Evolutionary conservation across 2,888 invertebrate genomes (phyloP).

Genomic region (Euclidia mi): DNA sequence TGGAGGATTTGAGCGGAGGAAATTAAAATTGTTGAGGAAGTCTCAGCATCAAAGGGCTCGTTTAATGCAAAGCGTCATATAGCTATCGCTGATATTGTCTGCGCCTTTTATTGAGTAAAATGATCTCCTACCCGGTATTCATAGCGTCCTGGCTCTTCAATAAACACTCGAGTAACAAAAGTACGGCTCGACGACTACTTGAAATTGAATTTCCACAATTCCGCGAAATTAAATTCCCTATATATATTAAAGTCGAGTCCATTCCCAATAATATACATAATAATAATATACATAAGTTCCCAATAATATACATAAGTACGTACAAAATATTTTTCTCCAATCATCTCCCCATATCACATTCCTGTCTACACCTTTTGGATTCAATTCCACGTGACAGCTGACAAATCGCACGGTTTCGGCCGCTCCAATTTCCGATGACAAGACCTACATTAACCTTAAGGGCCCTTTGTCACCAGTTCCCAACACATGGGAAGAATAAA

Average conservation of each 20-base stretch:
- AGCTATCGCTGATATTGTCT: conserved; percentile 66
- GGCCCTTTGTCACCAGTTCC: conserved; percentile 82
- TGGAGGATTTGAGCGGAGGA: conserved; percentile 73
- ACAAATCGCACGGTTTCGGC: conserved; percentile 81
- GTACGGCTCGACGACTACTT: not conserved
- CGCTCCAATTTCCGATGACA: conserved; percentile 86
- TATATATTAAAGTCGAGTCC: not conserved
- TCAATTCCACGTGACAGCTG: conserved; percentile 80
- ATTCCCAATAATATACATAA: conserved; percentile 7
- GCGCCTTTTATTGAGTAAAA: conserved; percentile 41
- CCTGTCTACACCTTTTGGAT: conserved; percentile 75
- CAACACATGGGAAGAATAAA: conserved; percentile 82
- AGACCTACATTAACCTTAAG: conserved; percentile 87
- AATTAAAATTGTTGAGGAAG: conserved; percentile 84
- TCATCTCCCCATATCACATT: conserved; percentile 49
- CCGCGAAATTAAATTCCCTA: not conserved
- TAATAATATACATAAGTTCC: no score
- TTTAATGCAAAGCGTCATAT: conserved; percentile 73
- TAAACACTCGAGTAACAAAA: conserved; percentile 3
- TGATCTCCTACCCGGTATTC: conserved; percentile 35
- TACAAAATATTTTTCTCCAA: conserved; percentile 33
- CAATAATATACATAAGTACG: conserved; percentile 6
- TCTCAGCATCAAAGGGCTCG: conserved; percentile 74
- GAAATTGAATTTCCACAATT: conserved; percentile 5
- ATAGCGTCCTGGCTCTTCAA: conserved; percentile 4